A percentile compares a stretch with the other conserved stretches of the same genome.
Evolutionary conservation across 2,888 invertebrate genomes (phyloP).

Genomic region (Meiosimyza decipiens): DNA sequence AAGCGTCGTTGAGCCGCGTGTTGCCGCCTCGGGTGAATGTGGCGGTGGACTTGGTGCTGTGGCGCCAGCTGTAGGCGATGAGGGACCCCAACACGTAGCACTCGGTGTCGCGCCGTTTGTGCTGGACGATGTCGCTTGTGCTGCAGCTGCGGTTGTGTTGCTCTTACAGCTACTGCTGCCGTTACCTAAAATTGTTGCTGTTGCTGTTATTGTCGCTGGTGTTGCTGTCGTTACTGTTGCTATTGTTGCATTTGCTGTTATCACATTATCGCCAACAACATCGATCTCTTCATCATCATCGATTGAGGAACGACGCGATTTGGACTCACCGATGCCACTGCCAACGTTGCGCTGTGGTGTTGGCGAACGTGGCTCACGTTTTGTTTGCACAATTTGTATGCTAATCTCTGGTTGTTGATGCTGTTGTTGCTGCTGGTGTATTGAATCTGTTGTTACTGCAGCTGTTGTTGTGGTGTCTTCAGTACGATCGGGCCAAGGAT

Average conservation of each 20-base stretch:
- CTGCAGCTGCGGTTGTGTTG: conserved; percentile 47
- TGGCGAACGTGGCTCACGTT: conserved; percentile 38
- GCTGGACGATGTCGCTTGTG: conserved; percentile 41
- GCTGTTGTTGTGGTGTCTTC: conserved; percentile 56
- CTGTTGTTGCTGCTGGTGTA: conserved; percentile 40
- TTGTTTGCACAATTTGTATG: conserved; percentile 34
- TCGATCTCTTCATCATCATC: conserved; percentile 86
- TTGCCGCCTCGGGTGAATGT: conserved; percentile 71
- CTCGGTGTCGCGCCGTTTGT: conserved; percentile 57
- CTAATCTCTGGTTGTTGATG: conserved; percentile 23
- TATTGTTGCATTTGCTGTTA: conserved; percentile 41
- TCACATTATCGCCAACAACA: conserved; percentile 79
- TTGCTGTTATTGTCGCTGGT: conserved; percentile 25
- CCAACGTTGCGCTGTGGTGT: conserved; percentile 52
- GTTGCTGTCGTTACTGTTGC: conserved; percentile 38
- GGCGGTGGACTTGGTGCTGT: conserved; percentile 81
- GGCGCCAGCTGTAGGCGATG: conserved; percentile 80
- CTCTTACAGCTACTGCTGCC: conserved; percentile 49
- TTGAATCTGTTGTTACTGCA: conserved; percentile 43
- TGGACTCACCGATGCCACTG: conserved; percentile 53
- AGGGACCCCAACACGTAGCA: conserved; percentile 77
- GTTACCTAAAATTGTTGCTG: conserved; percentile 39
- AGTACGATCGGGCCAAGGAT: conserved; percentile 78
- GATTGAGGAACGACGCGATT: conserved; percentile 68
- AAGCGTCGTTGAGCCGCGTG: conserved; percentile 78